Percentiles rank a stretch among this genome's conserved stretches.
phyloP scores from a whole-genome alignment of 2,797 vertebrate genomes.

The Clarias laeviceps region DNA sequence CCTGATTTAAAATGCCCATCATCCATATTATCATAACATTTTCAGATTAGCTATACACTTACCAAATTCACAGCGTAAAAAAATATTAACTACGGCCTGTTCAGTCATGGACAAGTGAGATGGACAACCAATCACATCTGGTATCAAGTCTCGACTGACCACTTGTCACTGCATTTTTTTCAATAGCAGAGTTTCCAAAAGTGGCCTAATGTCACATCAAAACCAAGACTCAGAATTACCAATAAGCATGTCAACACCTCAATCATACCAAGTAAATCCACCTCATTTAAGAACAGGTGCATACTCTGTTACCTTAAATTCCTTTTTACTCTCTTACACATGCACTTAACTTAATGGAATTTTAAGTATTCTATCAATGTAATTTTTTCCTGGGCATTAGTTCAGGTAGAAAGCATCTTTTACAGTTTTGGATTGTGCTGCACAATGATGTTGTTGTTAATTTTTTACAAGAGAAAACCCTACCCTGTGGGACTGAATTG shows the following conservation, averaged over 20 bases:
- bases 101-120: background rate
- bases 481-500: background rate
- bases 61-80: background rate
- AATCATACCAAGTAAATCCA: background rate
- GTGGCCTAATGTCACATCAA: background rate
- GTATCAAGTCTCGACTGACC: background rate
- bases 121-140: background rate
- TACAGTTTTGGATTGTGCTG: background rate
- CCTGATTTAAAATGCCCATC: slow-evolving; percentile 40
- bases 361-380: background rate
- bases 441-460: background rate
- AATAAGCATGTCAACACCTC: background rate
- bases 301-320: background rate
- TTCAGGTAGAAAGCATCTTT: background rate
- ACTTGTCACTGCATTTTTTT: background rate
- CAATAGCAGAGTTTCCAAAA: background rate
- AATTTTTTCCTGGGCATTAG: background rate
- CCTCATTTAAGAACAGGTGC: background rate
- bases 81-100: background rate
- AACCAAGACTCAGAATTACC: background rate
- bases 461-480: slow-evolving; percentile 6
- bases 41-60: slow-evolving; percentile 27
- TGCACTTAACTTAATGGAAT: slow-evolving; percentile 1
- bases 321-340: background rate
- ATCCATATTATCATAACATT: slow-evolving; percentile 36